Evolutionary conservation across 2,797 vertebrate species (phyloP).

Genomic region (Rhynchotus rufescens): DNA sequence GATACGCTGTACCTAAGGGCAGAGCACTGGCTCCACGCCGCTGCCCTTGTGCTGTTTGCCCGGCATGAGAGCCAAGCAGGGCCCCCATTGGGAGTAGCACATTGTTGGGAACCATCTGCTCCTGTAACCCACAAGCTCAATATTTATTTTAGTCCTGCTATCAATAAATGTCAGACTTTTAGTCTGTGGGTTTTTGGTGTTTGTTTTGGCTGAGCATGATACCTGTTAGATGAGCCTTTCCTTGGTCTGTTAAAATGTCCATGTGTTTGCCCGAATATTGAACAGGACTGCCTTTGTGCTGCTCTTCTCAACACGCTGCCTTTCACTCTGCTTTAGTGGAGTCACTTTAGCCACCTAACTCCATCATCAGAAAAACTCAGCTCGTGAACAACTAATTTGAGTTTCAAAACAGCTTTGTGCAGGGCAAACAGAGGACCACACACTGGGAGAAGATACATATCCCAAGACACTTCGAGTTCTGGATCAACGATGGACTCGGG

Average conservation of each 20-base stretch:
- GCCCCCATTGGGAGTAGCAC: background rate
- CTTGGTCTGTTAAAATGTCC: background rate
- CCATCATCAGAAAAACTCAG: background rate
- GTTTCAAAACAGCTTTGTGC: background rate
- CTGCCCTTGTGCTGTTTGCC: background rate
- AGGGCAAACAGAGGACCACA: no score
- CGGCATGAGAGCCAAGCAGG: background rate
- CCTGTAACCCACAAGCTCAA: background rate
- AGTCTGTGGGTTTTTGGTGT: background rate
- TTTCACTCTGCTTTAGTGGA: accelerated
- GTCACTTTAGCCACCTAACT: background rate
- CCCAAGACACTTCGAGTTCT: no score
- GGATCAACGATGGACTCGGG: no score
- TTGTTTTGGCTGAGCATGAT: background rate
- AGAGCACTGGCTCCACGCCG: accelerated
- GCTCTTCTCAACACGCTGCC: background rate
- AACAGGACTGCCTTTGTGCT: accelerated
- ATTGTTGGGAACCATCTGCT: accelerated
- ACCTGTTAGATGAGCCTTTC: background rate
- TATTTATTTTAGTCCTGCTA: background rate
- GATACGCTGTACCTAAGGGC: no score
- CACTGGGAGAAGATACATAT: no score
- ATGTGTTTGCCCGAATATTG: background rate
- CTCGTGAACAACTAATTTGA: background rate
- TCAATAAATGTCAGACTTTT: background rate